phyloP scores from a whole-genome alignment of 64 coral and sea anemone genomes.

The Orbicella faveolata region DNA sequence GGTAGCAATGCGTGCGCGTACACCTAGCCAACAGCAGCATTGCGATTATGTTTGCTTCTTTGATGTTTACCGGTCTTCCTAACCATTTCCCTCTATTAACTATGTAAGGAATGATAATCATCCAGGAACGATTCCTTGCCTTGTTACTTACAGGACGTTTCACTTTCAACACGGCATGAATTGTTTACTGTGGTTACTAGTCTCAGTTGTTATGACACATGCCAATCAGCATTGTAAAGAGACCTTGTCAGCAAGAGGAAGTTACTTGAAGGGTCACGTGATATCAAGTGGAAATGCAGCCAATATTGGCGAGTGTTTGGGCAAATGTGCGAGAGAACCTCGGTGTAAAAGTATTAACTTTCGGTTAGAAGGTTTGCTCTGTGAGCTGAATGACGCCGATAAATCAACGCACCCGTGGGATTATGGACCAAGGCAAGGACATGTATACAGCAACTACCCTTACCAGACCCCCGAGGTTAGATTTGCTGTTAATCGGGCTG shows the following conservation, averaged over 20 bases:
- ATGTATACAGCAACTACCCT: conserved; percentile 1
- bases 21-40: too few species aligned
- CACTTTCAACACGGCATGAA: too few species aligned
- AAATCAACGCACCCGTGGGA: neutral
- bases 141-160: neutral
- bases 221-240: neutral
- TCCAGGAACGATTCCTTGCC: too few species aligned
- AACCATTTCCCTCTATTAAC: too few species aligned
- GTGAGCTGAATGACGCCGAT: neutral
- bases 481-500: too few species aligned
- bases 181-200: neutral
- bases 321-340: neutral
- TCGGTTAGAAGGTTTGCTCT: neutral
- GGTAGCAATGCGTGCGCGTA: too few species aligned
- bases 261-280: neutral
- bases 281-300: neutral
- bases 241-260: neutral
- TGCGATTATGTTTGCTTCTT: too few species aligned
- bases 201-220: neutral
- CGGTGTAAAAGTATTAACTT: conserved; percentile 11
- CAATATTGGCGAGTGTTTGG: neutral
- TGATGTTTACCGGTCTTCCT: too few species aligned
- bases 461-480: too few species aligned
- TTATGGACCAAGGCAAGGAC: neutral
- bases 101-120: too few species aligned